phyloP scores from a whole-genome alignment of 2,888 invertebrate genomes.

The Pollenia griseotomentosa region DNA sequence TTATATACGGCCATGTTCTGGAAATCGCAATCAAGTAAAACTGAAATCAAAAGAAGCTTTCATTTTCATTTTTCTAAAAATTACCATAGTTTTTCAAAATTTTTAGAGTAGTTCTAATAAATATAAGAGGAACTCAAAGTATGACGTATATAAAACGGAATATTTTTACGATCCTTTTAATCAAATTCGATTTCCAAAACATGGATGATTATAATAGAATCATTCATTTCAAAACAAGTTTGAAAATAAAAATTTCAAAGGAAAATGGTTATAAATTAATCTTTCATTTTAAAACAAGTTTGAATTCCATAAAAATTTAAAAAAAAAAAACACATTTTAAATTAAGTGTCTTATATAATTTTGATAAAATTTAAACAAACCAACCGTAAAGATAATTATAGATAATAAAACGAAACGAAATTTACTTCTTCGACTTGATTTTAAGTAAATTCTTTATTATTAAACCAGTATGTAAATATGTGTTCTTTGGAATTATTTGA shows the following conservation, averaged over 20 bases:
- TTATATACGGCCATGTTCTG: too few species aligned
- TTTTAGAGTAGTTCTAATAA: too few species aligned
- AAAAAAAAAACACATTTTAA: not conserved
- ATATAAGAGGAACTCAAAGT: too few species aligned
- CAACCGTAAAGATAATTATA: not conserved
- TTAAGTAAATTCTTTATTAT: not conserved
- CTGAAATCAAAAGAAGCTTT: too few species aligned
- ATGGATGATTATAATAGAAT: too few species aligned
- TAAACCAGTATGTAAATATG: not conserved
- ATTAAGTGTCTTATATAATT: not conserved
- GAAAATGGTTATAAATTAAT: too few species aligned
- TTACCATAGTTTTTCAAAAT: too few species aligned
- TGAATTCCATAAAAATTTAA: not conserved
- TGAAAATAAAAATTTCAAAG: not conserved
- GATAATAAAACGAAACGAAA: not conserved
- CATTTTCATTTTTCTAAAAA: too few species aligned
- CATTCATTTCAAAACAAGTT: slow-evolving; percentile 1
- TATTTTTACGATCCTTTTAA: too few species aligned
- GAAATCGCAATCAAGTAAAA: too few species aligned
- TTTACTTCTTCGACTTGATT: not conserved
- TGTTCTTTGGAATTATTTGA: not conserved
- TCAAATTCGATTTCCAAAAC: too few species aligned
- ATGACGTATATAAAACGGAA: too few species aligned
- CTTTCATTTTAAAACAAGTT: slow-evolving; percentile 3
- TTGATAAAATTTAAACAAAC: not conserved